Evolutionary conservation across 2,113 vertebrate species (phyloP).

Genomic region (Bostrychus sinensis): DNA sequence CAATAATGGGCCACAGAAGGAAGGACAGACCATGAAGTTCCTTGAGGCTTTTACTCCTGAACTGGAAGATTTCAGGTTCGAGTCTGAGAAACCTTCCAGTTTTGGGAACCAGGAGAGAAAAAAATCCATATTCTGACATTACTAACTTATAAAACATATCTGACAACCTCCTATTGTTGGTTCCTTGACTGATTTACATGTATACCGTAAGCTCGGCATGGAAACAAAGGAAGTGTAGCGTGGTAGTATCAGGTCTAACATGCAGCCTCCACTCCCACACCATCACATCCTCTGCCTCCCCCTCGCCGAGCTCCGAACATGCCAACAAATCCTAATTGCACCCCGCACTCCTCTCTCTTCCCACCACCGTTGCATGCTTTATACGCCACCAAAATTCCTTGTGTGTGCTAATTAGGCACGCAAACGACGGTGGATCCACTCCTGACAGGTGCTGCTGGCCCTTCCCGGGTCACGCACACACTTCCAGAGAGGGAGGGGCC

Average conservation of each 20-base stretch:
- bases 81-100: no score
- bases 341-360: conserved; percentile 83
- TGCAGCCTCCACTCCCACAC: conserved; percentile 58
- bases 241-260: conserved; percentile 40
- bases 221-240: conserved; percentile 10
- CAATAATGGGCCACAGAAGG: no score
- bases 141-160: no score
- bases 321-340: conserved; percentile 89
- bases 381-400: conserved; percentile 90
- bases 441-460: conserved; percentile 99
- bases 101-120: no score
- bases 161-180: no score
- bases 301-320: conserved; percentile 55
- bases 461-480: conserved; percentile 94
- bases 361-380: conserved; percentile 82
- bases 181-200: no score
- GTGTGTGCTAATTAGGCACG: conserved; percentile 97
- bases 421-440: conserved; percentile 94
- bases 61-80: no score
- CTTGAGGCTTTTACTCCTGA: no score
- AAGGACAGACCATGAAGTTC: no score
- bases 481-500: conserved; percentile 40
- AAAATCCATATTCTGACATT: no score
- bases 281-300: conserved; percentile 46
- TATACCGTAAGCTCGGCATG: no score